Conservation (phyloP, 2,113 vertebrate genomes). For the Mormyrus lacerda region DNA sequence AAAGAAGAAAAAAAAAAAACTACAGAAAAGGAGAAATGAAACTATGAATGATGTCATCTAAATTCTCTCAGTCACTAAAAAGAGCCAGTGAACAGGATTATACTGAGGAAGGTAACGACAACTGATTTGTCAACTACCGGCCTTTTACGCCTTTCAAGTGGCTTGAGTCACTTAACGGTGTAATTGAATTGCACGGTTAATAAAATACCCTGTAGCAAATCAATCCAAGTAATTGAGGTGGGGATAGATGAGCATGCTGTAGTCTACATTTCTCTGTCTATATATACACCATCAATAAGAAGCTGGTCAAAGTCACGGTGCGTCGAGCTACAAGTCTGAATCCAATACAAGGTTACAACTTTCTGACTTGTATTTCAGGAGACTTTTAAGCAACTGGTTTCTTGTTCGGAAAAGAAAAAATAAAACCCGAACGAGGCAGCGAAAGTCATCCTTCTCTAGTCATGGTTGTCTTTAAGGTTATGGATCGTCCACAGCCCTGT, state of each 20-base stretch:
- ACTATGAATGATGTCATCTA: neutral
- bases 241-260: neutral
- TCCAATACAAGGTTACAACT: neutral
- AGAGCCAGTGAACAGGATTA: neutral
- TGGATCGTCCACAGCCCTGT: neutral
- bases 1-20: neutral
- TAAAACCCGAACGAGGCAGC: neutral
- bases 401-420: neutral
- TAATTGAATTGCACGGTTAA: conserved; percentile 20
- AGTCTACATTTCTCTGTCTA: neutral
- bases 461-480: neutral
- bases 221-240: conserved; percentile 5
- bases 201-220: conserved; percentile 9
- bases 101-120: neutral
- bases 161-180: conserved; percentile 11
- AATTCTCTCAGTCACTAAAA: neutral
- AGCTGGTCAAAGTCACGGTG: neutral
- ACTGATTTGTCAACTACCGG: neutral
- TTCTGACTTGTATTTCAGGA: neutral
- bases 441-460: neutral
- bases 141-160: neutral
- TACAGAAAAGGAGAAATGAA: neutral
- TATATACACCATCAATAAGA: neutral
- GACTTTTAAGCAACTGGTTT: neutral
- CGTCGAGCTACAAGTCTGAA: neutral